phyloP scores from a whole-genome alignment of 1,140 invertebrate genomes.

The Drosophila mayri region DNA sequence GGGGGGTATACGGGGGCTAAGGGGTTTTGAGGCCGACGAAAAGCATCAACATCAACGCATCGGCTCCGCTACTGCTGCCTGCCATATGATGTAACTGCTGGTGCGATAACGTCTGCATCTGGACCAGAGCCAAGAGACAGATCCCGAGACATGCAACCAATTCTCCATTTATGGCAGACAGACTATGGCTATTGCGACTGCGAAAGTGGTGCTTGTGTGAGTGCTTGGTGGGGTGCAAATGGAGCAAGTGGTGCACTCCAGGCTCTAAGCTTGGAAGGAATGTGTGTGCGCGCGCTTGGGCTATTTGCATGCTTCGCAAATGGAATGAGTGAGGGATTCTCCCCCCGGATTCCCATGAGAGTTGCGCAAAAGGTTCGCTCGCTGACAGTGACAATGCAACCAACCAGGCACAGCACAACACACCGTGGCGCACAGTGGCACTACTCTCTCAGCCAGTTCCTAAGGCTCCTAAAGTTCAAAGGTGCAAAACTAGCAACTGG shows the following conservation, averaged over 20 bases:
- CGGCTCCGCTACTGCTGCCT: slow-evolving; percentile 16
- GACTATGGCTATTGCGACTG: slow-evolving; percentile 50
- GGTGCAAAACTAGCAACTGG: slow-evolving; percentile 43
- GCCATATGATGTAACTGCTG: slow-evolving; percentile 67
- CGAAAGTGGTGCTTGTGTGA: slow-evolving; percentile 24
- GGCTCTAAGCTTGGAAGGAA: background rate
- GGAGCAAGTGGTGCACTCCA: slow-evolving; percentile 68
- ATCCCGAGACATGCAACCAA: slow-evolving; percentile 54
- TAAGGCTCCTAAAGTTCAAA: slow-evolving; percentile 55
- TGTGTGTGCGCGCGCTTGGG: background rate
- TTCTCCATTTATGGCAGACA: slow-evolving; percentile 79
- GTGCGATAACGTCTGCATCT: slow-evolving; percentile 65
- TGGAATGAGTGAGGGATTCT: background rate
- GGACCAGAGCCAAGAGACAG: slow-evolving; percentile 44
- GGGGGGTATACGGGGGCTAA: background rate
- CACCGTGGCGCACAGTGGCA: slow-evolving; percentile 28
- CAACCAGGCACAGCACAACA: slow-evolving; percentile 26
- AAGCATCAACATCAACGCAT: slow-evolving; percentile 68
- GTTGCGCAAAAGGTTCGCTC: slow-evolving; percentile 62
- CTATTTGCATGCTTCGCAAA: slow-evolving; percentile 30
- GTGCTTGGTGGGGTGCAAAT: slow-evolving; percentile 5
- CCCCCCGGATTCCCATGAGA: slow-evolving; percentile 43
- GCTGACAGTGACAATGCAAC: slow-evolving; percentile 63
- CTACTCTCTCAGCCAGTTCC: slow-evolving; percentile 39
- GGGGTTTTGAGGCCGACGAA: slow-evolving; percentile 29